Conservation (phyloP, 2,113 vertebrate species). For the Rhinopomastus cyanomelas region DNA sequence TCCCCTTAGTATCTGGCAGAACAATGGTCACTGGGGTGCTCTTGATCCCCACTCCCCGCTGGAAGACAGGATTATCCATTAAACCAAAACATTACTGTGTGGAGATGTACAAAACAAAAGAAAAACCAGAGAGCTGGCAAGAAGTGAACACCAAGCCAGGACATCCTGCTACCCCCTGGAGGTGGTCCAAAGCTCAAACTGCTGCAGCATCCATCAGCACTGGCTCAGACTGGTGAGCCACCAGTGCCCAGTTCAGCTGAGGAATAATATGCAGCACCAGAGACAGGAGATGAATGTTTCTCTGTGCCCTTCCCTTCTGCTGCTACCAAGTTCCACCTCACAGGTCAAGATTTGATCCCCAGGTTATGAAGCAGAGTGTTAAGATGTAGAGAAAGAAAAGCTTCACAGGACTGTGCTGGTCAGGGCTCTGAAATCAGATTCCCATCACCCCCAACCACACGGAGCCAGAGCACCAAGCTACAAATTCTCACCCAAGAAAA, state of each 20-base stretch:
- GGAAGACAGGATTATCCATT: neutral
- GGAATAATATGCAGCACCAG: neutral
- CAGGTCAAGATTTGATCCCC: neutral
- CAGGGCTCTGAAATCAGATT: neutral
- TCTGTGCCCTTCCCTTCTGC: neutral
- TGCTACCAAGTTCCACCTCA: neutral
- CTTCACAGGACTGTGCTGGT: neutral
- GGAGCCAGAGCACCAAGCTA: neutral
- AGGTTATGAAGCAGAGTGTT: neutral
- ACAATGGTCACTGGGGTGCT: constrained; percentile 97
- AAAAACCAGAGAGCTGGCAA: neutral
- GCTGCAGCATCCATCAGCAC: neutral
- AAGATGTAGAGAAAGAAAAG: neutral
- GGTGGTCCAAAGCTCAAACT: neutral
- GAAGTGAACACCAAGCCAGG: neutral
- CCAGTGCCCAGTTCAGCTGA: neutral
- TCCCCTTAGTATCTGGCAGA: constrained; percentile 94
- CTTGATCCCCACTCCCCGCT: constrained; percentile 98
- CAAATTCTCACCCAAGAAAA: neutral
- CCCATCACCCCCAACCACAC: neutral
- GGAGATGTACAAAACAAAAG: neutral
- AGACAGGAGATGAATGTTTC: neutral
- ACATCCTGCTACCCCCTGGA: neutral
- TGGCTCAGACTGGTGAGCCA: neutral
- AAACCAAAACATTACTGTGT: accelerated